These are phyloP conservation scores for Colossoma macropomum DNA, from an alignment of 2,113 vertebrate genomes.

Conservation along the genomic window DNA sequence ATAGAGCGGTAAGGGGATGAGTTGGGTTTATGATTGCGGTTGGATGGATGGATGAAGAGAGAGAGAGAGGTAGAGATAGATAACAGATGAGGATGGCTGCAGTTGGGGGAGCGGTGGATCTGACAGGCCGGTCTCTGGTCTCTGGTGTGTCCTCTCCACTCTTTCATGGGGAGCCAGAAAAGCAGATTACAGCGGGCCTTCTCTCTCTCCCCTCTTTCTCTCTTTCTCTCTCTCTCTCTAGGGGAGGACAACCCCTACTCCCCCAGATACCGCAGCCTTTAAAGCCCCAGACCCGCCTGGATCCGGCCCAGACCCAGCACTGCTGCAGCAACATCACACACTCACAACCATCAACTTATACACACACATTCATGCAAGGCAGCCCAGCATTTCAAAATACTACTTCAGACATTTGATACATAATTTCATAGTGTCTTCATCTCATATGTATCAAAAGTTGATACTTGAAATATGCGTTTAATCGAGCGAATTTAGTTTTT, in stretches of 20 bases:
- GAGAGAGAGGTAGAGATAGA: slow-evolving; percentile 46
- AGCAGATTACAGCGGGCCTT: slow-evolving; percentile 78
- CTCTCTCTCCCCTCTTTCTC: slow-evolving; percentile 67
- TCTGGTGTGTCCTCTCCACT: slow-evolving; percentile 73
- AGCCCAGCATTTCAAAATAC: slow-evolving; percentile 15
- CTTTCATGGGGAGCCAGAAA: slow-evolving; percentile 84
- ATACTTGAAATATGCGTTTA: neutral
- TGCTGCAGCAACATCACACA: slow-evolving; percentile 35
- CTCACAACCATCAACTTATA: slow-evolving; percentile 10
- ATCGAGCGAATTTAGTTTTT: neutral
- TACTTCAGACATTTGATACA: neutral
- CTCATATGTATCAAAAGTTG: slow-evolving; percentile 17
- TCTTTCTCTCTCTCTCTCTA: slow-evolving; percentile 65
- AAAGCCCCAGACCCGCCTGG: slow-evolving; percentile 53
- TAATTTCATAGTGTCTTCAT: slow-evolving; percentile 3
- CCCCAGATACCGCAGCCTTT: slow-evolving; percentile 50
- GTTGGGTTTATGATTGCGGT: slow-evolving; percentile 5
- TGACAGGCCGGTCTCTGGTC: slow-evolving; percentile 67
- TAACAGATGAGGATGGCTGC: slow-evolving; percentile 61
- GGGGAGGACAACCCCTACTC: slow-evolving; percentile 54
- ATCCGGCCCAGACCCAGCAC: slow-evolving; percentile 44
- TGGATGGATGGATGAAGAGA: slow-evolving; percentile 39
- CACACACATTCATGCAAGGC: slow-evolving; percentile 15
- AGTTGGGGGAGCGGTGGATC: slow-evolving; percentile 61
- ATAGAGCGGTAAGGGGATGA: neutral